A percentile compares a stretch with the other conserved stretches of the same genome.
These are phyloP conservation scores for Azorinus chamasolen DNA, from an alignment of 2,888 invertebrate genomes.

Conservation along the genomic window DNA sequence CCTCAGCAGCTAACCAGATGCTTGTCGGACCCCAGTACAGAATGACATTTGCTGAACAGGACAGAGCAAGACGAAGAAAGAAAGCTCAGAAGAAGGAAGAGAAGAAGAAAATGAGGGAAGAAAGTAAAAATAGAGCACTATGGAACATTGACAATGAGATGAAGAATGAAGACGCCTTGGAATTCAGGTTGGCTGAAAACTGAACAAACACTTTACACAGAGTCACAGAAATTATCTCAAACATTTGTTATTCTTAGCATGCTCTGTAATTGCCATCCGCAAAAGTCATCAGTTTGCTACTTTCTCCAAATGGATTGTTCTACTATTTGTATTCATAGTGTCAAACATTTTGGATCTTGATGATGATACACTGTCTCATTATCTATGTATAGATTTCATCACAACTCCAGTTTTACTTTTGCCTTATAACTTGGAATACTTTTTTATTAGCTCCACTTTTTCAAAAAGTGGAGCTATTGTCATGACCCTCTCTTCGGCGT, in stretches of 20 bases:
- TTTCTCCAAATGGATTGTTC: background rate
- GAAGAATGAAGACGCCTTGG: slow-evolving; percentile 68
- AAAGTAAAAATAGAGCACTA: slow-evolving; percentile 74
- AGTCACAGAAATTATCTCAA: too few species aligned
- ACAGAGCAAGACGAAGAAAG: slow-evolving; percentile 70
- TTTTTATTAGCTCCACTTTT: too few species aligned
- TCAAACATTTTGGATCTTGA: background rate
- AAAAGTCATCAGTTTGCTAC: background rate
- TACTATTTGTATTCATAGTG: background rate
- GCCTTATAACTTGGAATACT: too few species aligned
- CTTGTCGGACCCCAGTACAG: slow-evolving; percentile 77
- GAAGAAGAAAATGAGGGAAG: slow-evolving; percentile 77
- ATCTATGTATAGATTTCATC: too few species aligned
- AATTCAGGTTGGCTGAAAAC: slow-evolving; percentile 75
- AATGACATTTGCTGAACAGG: slow-evolving; percentile 76
- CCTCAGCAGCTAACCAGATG: slow-evolving; percentile 41
- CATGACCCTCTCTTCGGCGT: too few species aligned
- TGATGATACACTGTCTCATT: background rate
- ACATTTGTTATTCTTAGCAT: too few species aligned
- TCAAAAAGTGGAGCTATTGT: too few species aligned
- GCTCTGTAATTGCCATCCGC: too few species aligned
- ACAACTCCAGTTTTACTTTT: too few species aligned
- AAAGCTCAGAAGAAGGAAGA: slow-evolving; percentile 78
- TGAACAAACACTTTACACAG: too few species aligned
- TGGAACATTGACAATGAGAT: slow-evolving; percentile 84